Conservation (phyloP, 2,797 vertebrate species). For the Eutrigla gurnardus region DNA sequence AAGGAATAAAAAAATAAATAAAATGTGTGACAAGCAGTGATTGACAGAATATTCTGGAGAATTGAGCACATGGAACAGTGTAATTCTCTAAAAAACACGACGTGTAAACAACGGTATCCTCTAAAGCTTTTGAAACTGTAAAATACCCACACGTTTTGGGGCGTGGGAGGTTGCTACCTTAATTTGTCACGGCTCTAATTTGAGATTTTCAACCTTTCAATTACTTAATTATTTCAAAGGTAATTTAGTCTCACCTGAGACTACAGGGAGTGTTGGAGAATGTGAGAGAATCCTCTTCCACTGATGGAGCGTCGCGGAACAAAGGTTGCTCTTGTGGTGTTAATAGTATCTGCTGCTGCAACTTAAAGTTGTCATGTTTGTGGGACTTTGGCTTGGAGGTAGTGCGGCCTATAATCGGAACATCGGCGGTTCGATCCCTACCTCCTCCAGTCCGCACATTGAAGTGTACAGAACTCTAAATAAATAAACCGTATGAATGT, state of each 20-base stretch:
- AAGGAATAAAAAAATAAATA: conserved; percentile 17
- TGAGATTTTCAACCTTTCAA: conserved; percentile 31
- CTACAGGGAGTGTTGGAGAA: background rate
- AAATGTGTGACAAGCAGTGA: conserved; percentile 33
- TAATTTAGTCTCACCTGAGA: conserved; percentile 9
- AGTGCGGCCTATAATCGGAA: too few relatives aligned
- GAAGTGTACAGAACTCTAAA: too few relatives aligned
- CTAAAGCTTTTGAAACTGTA: conserved; percentile 34
- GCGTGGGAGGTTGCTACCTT: conserved; percentile 27
- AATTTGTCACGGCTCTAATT: conserved; percentile 49
- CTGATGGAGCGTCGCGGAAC: background rate
- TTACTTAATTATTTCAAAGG: conserved; percentile 32
- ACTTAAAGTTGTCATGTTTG: background rate
- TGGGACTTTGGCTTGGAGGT: background rate
- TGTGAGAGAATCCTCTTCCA: background rate
- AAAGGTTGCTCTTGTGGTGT: conserved; percentile 1
- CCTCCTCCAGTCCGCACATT: too few relatives aligned
- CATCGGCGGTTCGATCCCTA: too few relatives aligned
- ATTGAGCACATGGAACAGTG: conserved; percentile 14
- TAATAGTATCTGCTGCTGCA: background rate
- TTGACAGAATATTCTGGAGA: conserved; percentile 37
- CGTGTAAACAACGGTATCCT: conserved; percentile 23
- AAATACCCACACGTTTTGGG: conserved; percentile 24
- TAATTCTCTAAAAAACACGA: conserved; percentile 28
- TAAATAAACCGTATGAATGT: too few relatives aligned